Percentiles rank a stretch among this genome's conserved stretches.
Conservation (phyloP, 2,113 vertebrate genomes). For the Indicator maculatus region DNA sequence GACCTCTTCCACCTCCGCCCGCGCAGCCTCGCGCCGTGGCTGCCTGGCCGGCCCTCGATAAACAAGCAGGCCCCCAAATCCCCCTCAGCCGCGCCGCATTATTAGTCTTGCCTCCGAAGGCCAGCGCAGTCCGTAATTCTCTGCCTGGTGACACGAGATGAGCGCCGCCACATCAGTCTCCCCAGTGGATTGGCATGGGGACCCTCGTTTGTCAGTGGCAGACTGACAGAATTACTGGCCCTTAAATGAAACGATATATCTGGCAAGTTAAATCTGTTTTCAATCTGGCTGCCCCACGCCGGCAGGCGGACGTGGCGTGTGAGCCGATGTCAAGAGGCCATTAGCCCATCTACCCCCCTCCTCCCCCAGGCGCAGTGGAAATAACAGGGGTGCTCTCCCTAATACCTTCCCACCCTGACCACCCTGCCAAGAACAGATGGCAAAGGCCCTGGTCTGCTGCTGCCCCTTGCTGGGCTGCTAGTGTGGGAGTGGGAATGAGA, state of each 20-base stretch:
- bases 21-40: constrained; percentile 38
- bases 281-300: constrained; percentile 53
- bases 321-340: constrained; percentile 67
- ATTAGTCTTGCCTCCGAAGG: constrained; percentile 81
- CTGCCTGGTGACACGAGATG: constrained; percentile 67
- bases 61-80: constrained; percentile 64
- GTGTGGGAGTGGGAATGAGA: not conserved
- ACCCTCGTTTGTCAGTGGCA: constrained; percentile 78
- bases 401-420: rapidly evolving
- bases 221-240: constrained; percentile 83
- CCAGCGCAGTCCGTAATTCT: constrained; percentile 80
- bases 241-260: constrained; percentile 84
- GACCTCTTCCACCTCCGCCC: constrained; percentile 72
- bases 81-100: constrained; percentile 41
- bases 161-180: constrained; percentile 50
- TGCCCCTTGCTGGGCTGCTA: not conserved
- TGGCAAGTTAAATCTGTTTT: constrained; percentile 77
- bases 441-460: rapidly evolving
- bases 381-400: not conserved
- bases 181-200: constrained; percentile 64
- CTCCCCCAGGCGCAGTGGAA: rapidly evolving
- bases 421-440: rapidly evolving
- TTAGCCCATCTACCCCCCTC: constrained; percentile 14
- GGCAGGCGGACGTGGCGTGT: constrained; percentile 65
- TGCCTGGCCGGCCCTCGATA: constrained; percentile 53